Evolutionary conservation across 2,888 invertebrate species (phyloP), one percentile per base, ranked within the genome.

Genomic region (Poecilus cupreus): DNA sequence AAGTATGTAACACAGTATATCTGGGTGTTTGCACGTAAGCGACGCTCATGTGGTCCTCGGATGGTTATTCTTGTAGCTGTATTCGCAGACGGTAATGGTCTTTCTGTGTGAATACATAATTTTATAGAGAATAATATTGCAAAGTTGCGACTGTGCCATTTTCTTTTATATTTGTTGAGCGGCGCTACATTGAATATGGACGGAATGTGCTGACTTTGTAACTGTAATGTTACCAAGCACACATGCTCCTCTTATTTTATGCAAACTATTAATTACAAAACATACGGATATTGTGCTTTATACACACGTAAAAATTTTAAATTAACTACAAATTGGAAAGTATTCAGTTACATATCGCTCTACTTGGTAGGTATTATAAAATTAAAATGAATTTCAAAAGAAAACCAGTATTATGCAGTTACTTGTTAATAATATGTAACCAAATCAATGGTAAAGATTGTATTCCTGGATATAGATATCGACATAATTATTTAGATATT

Each of bases 111-210:
- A 83, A 83, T 84, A 77, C 83, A 82, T 84, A 84, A 84, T 84
- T 84, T 84, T 83, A 84, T 84, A 83, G 83, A 84, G 83, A 82
- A 78, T 83, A 83, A 84, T 84, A 83, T 83, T 78, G 24, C 81
- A 82, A 82, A 83, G 78, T 82, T 83, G 83, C 79, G 64, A 39
- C 10, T 46, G 18, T 18, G 24, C 70, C 39, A 68, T 68, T 68
- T 68, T 68, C 64, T 68, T 68, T 68, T 68, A 68, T 37, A 68
- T 68, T 68, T 37, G 32, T 37, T 18, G n/a, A 26, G n/a, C 60
- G 24, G 10, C 54, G 26, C 26, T 24, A 60, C 60, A 43, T 60
- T 60, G 64, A 18, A 37, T 68, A 32, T 68, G 16, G 64, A 16
- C 64, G 18, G 13, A 68, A 37, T 60, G 6, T 60, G 37, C 64